A percentile compares a stretch with the other conserved stretches of the same genome.
Evolutionary conservation across 1,140 invertebrate genomes (phyloP).

Genomic region (Bombus affinis): DNA sequence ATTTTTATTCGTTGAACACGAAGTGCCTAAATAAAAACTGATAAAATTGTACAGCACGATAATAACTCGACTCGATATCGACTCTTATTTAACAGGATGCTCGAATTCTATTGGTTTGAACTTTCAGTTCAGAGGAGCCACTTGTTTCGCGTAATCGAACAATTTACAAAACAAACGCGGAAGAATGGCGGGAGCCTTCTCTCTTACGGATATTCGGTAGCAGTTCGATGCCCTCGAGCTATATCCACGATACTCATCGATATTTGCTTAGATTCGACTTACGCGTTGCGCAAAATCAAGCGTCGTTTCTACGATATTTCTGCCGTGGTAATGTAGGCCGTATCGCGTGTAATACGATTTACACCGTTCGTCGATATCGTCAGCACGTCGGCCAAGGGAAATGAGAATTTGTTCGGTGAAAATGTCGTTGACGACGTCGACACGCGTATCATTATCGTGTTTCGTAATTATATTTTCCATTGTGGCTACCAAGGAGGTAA

Average conservation of each 20-base stretch:
- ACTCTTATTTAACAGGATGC: too few species aligned
- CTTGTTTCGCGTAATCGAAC: too few species aligned
- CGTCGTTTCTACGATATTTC: slow-evolving; percentile 28
- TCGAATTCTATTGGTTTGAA: too few species aligned
- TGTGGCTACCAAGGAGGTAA: background rate
- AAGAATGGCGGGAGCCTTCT: slow-evolving; percentile 45
- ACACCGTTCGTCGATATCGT: background rate
- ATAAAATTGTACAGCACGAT: too few species aligned
- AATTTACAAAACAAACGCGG: too few species aligned
- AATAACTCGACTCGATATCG: too few species aligned
- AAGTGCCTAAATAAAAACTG: too few species aligned
- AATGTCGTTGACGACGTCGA: background rate
- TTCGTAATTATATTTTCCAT: slow-evolving; percentile 14
- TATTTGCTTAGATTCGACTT: slow-evolving; percentile 46
- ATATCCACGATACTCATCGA: slow-evolving; percentile 33
- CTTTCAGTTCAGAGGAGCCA: too few species aligned
- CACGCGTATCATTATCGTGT: slow-evolving; percentile 2
- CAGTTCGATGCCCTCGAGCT: background rate
- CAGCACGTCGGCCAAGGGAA: background rate
- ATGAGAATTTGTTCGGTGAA: background rate
- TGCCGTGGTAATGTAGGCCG: background rate
- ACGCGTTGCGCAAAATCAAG: slow-evolving; percentile 51
- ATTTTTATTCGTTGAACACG: too few species aligned
- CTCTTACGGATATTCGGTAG: slow-evolving; percentile 12
- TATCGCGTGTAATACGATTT: background rate